Base-by-base conservation (phyloP, 2,888 invertebrate genomes). In the Melanchra persicariae region DNA sequence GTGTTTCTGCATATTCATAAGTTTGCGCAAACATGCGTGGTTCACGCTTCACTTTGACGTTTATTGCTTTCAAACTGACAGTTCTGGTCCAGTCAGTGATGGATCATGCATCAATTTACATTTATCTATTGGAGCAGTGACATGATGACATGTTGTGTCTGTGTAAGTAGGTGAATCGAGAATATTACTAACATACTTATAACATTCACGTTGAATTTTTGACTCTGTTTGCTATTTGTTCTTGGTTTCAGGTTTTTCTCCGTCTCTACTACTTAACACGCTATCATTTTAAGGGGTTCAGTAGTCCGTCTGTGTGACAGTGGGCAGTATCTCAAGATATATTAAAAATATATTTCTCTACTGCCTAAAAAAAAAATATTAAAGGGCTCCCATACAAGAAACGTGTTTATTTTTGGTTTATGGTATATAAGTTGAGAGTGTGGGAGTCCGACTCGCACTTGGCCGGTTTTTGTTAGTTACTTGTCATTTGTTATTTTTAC, bases 1-100 rank as follows among this genome's bases (percentile, higher is more conserved):
- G 12, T 61, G 51, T 55, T 58, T 70, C n/a, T 76, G 80, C 79
- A 79, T 79, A 73, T 82, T 66, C 59, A 82, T 76, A 55, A 40
- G 70, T 76, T 74, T 73, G 74, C 75, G 61, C 71, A 77, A 81
- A 77, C 47, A 71, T 51, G 37, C 64, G 57, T 68, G 68, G 61
- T 43, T 81, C 69, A 59, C 37, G 79, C 55, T 59, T 57, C 26
- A 24, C 60, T 82, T 73, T 82, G 70, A 73, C 66, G 55, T 75
- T 69, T 30, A 79, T 64, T 57, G 59, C 62, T 60, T 30, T 37
- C n/a, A 74, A 66, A 58, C 37, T 75, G 76, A 70, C 76, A 79
- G 70, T 63, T 76, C 65, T 82, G 65, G 65, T 61, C 4, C 67
- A 70, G 22, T 15, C 30, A 57, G n/a, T 72, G 82, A 81, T 68